Evolutionary conservation across 2,888 invertebrate genomes (phyloP).

Genomic region (Tiphia femorata): DNA sequence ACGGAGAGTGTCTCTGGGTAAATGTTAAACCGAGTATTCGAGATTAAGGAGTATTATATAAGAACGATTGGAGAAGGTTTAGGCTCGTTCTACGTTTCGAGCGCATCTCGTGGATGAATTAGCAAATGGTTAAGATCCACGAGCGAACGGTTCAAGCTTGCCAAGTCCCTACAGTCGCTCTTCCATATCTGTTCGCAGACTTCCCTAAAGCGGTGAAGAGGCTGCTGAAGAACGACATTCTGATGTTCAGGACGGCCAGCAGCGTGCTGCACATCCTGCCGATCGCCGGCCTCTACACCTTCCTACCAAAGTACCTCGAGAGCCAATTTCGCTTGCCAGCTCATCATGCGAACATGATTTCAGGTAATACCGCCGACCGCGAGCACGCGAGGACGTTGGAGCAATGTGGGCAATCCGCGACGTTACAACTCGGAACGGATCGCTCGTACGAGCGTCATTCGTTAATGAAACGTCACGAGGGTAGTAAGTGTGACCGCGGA

Average conservation of each 20-base stretch:
- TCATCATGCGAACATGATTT: slow-evolving; percentile 90
- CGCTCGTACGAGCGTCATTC: too few relatives aligned
- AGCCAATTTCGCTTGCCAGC: slow-evolving; percentile 92
- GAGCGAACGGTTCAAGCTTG: neutral
- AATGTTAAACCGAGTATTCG: too few relatives aligned
- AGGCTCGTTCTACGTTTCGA: neutral
- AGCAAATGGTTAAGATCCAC: neutral
- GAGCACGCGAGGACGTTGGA: neutral
- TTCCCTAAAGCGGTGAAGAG: slow-evolving; percentile 84
- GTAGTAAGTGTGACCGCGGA: too few relatives aligned
- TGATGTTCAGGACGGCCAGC: slow-evolving; percentile 92
- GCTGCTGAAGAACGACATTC: slow-evolving; percentile 88
- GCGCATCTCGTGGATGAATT: neutral
- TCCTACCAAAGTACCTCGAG: slow-evolving; percentile 93
- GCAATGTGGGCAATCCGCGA: too few relatives aligned
- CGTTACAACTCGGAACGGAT: too few relatives aligned
- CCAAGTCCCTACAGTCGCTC: neutral
- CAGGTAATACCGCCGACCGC: slow-evolving; percentile 73
- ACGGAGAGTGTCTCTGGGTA: too few relatives aligned
- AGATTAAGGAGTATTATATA: too few relatives aligned
- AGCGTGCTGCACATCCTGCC: slow-evolving; percentile 91
- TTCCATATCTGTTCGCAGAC: slow-evolving; percentile 71
- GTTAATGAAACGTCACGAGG: too few relatives aligned
- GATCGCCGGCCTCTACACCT: slow-evolving; percentile 92
- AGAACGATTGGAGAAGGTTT: too few relatives aligned